Base-by-base conservation (phyloP, 1,140 invertebrate species). In the Lycorma delicatula region DNA sequence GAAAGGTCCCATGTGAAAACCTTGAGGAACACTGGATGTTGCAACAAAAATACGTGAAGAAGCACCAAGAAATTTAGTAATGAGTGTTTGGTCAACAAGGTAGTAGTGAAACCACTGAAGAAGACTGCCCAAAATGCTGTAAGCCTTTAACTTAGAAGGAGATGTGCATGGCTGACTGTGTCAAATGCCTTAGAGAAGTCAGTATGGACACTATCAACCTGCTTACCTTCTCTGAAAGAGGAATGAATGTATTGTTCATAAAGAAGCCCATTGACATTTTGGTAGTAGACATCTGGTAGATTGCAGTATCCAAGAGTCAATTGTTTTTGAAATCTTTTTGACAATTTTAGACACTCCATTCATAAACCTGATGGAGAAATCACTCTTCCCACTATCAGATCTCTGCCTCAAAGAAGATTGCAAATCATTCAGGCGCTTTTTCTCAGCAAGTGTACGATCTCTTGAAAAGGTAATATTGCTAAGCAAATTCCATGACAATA, bases 21-120 rank as follows among this genome's bases (percentile, higher is more conserved):
- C 68, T 47, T 69, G 66, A 1, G 67, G 63, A 16, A 68, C 65
- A 1, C 66, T 63, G 11, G 62, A 66, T 0, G 62, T 58, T 0
- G 65, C 49, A 18, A 29, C 9, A 29, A 64, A 56, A 16, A 29
- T 9, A 11, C 18, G 27, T 20, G 66, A 67, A 13, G 60, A 28
- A 55, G 29, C 50, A 16, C 60, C 60, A 38, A 62, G 16, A 67
- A 51, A 11, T 60, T 60, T 11, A 66, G 57, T 20, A 38, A 61
- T 56, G 64, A n/a, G 62, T 3, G 50, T 57, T 29, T 64, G 49
- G 34, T 63, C 56, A 12, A 28, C 25, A 31, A 68, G 53, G 47
- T 67, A 67, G n/a, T 63, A 66, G 1, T 47, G 44, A 38, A 66
- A 58, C 65, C 63, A 67, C 25, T 48, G 46, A 20, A 56, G 46